These are phyloP conservation scores for Coccyzus lansbergi DNA, from an alignment of 2,797 vertebrate species.

Conservation along the genomic window DNA sequence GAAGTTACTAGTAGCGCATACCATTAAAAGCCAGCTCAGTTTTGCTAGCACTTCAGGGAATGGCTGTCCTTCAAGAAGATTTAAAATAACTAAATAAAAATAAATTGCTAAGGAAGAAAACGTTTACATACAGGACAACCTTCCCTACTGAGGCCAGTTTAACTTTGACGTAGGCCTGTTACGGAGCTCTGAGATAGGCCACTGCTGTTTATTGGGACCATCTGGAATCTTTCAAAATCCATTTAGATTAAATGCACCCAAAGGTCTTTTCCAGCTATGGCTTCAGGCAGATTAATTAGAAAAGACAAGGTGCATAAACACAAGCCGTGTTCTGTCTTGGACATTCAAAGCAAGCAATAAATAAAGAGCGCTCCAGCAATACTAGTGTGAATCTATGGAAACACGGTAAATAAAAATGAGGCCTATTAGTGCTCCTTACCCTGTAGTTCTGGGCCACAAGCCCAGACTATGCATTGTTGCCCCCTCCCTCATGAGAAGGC, in stretches of 20 bases:
- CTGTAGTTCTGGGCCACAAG: not conserved
- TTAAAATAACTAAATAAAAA: not conserved
- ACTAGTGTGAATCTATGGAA: not conserved
- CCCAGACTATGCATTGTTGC: not conserved
- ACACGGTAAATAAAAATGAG: constrained; percentile 13
- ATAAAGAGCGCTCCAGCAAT: not conserved
- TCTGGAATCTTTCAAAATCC: constrained; percentile 23
- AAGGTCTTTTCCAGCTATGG: not conserved
- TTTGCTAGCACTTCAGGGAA: not conserved
- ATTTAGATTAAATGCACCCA: constrained; percentile 10
- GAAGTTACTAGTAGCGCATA: not conserved
- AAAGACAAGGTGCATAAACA: constrained; percentile 40
- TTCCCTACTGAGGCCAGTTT: not conserved
- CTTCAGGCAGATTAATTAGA: constrained; percentile 46
- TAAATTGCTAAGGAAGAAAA: not conserved
- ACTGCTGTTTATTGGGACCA: constrained; percentile 9
- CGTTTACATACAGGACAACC: not conserved
- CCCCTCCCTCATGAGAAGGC: not conserved
- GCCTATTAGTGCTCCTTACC: not conserved
- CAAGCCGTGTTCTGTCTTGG: constrained; percentile 12
- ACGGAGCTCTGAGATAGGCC: not conserved
- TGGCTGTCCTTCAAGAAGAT: not conserved
- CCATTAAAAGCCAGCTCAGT: not conserved
- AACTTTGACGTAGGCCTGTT: not conserved
- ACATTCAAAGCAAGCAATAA: constrained; percentile 11